These are phyloP conservation scores for Melanostoma scalare DNA, from an alignment of 2,888 invertebrate genomes.

Conservation along the genomic window DNA sequence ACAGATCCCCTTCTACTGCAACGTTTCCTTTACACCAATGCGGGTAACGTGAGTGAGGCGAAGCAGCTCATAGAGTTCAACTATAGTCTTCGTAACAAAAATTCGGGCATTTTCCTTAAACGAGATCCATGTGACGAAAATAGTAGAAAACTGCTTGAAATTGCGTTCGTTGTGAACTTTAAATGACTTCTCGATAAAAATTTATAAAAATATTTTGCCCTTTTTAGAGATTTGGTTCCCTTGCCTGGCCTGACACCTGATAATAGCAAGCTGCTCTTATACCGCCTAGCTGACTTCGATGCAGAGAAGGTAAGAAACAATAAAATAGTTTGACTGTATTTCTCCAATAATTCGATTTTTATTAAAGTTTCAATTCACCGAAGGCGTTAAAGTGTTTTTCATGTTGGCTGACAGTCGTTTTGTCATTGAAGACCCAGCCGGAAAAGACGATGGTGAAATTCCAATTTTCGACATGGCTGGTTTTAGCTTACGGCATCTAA, in stretches of 20 bases:
- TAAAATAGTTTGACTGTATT: not conserved
- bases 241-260: conserved; percentile 86
- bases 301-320: conserved; percentile 82
- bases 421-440: conserved; percentile 82
- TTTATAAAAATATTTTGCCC: not conserved
- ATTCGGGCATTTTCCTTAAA: conserved; percentile 83
- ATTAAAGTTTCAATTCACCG: conserved; percentile 85
- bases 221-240: conserved; percentile 87
- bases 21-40: conserved; percentile 79
- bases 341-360: not conserved
- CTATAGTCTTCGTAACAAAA: conserved; percentile 83
- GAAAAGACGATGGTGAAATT: conserved; percentile 86
- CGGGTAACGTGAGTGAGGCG: conserved; percentile 78
- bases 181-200: no score
- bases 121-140: conserved; percentile 82
- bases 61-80: conserved; percentile 79
- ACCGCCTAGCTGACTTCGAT: conserved; percentile 85
- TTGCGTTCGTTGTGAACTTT: conserved; percentile 74
- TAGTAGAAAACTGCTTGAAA: conserved; percentile 78
- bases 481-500: conserved; percentile 85
- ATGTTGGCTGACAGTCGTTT: conserved; percentile 88
- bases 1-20: conserved; percentile 74
- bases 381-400: conserved; percentile 87
- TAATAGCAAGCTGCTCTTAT: conserved; percentile 87
- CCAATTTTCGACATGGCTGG: conserved; percentile 88